phyloP scores from a whole-genome alignment of 53 echinoderm and acorn worm species.

The Temnopleurus reevesii region DNA sequence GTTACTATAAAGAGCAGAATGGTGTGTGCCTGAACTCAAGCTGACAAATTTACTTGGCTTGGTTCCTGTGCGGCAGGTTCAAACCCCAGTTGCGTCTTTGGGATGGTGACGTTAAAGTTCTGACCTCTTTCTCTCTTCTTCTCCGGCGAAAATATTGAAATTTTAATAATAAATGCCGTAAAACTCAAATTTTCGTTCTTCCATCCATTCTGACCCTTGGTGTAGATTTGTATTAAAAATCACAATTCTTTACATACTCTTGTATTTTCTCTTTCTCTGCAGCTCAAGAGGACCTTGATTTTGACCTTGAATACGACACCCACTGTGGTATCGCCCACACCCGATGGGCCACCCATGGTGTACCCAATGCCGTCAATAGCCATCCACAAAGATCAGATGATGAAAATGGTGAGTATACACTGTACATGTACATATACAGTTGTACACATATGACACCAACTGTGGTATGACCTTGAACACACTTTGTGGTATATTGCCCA shows the following conservation, averaged over 20 bases:
- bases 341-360: conserved; percentile 97
- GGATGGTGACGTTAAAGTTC: too few relatives aligned
- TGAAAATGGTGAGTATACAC: conserved; percentile 75
- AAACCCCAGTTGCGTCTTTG: too few relatives aligned
- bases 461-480: conserved; percentile 81
- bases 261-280: neutral
- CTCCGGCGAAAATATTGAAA: too few relatives aligned
- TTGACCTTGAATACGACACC: conserved; percentile 86
- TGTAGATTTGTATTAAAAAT: neutral
- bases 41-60: too few relatives aligned
- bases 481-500: conserved; percentile 93
- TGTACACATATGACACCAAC: too few relatives aligned
- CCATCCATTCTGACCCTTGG: neutral
- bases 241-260: too few relatives aligned
- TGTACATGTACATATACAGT: too few relatives aligned
- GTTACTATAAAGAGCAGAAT: too few relatives aligned
- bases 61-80: too few relatives aligned
- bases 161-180: too few relatives aligned
- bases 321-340: conserved; percentile 98
- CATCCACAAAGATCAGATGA: conserved; percentile 93
- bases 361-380: conserved; percentile 85
- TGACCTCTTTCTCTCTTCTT: too few relatives aligned
- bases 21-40: too few relatives aligned
- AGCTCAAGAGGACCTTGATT: conserved; percentile 81
- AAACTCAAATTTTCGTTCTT: neutral